Evolutionary conservation across 2,888 invertebrate genomes (phyloP).

Genomic region (Ryuthela nishihirai): DNA sequence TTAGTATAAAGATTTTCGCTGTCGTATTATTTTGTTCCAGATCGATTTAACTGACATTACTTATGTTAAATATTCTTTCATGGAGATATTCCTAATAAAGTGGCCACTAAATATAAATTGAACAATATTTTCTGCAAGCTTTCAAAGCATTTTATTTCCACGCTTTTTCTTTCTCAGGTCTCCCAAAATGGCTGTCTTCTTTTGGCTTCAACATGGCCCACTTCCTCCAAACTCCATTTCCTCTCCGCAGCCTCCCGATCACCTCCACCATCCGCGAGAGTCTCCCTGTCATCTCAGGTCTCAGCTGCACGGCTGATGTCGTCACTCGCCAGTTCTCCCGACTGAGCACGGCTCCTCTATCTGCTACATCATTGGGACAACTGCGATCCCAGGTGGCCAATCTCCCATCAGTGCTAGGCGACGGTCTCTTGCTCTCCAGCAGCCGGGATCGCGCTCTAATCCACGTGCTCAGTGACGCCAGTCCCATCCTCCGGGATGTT

Average conservation of each 20-base stretch:
- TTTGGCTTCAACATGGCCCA: conserved; percentile 39
- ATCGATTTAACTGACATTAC: too few species aligned
- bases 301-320: conserved; percentile 41
- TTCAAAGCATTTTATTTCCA: too few species aligned
- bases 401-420: conserved; percentile 59
- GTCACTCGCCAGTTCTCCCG: conserved; percentile 39
- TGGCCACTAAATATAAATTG: too few species aligned
- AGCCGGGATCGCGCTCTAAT: conserved; percentile 56
- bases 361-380: conserved; percentile 15
- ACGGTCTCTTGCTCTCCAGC: conserved; percentile 74
- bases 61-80: too few species aligned
- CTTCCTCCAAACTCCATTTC: conserved; percentile 27
- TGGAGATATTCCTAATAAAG: too few species aligned
- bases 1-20: too few species aligned
- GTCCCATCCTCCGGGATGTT: conserved; percentile 85
- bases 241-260: conserved; percentile 4
- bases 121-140: too few species aligned
- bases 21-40: too few species aligned
- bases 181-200: conserved; percentile 39
- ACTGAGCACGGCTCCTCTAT: conserved; percentile 39
- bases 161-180: conserved; percentile 11
- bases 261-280: conserved; percentile 22
- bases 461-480: conserved; percentile 77
- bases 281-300: conserved; percentile 43
- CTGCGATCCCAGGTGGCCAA: conserved; percentile 38